phyloP scores from a whole-genome alignment of 2,888 invertebrate species.

The Eristalis tenax region DNA sequence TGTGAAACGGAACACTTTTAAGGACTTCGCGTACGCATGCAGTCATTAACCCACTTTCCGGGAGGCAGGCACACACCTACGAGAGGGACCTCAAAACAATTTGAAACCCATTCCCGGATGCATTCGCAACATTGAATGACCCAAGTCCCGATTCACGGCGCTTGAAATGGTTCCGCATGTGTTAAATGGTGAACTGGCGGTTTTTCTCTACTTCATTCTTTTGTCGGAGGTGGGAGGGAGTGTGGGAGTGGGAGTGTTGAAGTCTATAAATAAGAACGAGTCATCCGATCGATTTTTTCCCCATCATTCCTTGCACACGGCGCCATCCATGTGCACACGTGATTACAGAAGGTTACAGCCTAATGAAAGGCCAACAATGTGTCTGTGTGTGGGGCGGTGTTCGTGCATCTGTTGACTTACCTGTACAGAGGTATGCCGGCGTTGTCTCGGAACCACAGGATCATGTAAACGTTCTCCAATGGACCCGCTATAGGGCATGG shows the following conservation, averaged over 20 bases:
- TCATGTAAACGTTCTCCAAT: constrained; percentile 94
- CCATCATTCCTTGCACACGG: neutral
- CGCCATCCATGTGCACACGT: constrained; percentile 19
- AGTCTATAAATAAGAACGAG: constrained; percentile 16
- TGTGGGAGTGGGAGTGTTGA: neutral
- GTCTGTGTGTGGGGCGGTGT: neutral
- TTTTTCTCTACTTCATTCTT: too few species aligned
- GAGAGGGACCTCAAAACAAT: neutral
- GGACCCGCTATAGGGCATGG: constrained; percentile 93
- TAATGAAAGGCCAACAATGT: neutral
- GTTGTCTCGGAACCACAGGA: constrained; percentile 94
- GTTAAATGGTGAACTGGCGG: too few species aligned
- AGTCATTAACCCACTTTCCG: constrained; percentile 57
- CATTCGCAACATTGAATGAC: constrained; percentile 26
- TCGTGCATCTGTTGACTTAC: constrained; percentile 81
- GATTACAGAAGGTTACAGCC: constrained; percentile 36
- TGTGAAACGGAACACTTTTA: neutral
- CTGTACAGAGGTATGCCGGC: constrained; percentile 94
- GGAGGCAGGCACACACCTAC: neutral
- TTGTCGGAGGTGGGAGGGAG: too few species aligned
- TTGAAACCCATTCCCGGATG: neutral
- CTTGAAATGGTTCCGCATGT: constrained; percentile 41
- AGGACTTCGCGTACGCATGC: constrained; percentile 36
- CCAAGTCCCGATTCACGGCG: constrained; percentile 6
- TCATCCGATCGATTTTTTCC: constrained; percentile 20